Evolutionary conservation across 2,888 invertebrate species (phyloP).

Genomic region (Cataglyphis cursor): DNA sequence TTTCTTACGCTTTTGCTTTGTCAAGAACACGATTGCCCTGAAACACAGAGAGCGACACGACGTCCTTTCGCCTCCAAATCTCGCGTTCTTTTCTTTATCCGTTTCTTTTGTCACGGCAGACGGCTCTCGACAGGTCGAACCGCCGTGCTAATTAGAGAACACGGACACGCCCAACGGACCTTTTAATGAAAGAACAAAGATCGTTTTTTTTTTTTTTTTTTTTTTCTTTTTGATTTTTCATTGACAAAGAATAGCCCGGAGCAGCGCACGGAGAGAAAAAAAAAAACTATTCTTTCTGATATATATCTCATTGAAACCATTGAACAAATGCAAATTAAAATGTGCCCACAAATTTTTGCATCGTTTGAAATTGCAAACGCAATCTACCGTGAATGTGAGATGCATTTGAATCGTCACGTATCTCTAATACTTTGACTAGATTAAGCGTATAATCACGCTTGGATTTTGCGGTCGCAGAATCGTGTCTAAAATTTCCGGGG

Average conservation of each 20-base stretch:
- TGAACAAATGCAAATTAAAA: neutral
- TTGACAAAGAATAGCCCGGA: neutral
- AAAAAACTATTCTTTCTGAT: neutral
- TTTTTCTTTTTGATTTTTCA: neutral
- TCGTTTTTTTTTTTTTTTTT: neutral
- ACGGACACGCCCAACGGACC: neutral
- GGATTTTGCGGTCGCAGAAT: slow-evolving; percentile 1
- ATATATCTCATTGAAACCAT: neutral
- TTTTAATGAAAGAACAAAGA: neutral
- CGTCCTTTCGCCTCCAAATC: slow-evolving; percentile 33
- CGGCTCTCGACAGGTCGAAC: slow-evolving; percentile 12
- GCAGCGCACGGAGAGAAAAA: neutral
- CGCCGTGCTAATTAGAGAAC: slow-evolving; percentile 27
- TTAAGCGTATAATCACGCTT: neutral
- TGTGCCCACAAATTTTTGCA: neutral
- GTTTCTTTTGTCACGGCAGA: slow-evolving; percentile 29
- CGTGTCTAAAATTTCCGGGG: slow-evolving; percentile 2
- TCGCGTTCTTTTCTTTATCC: slow-evolving; percentile 11
- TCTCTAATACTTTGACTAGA: neutral
- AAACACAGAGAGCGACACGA: slow-evolving; percentile 36
- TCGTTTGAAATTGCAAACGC: neutral
- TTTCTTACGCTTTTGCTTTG: slow-evolving; percentile 57
- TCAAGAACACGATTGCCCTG: slow-evolving; percentile 44
- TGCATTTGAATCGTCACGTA: neutral
- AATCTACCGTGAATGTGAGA: neutral